Percentiles rank a stretch among this genome's conserved stretches.
Conservation (phyloP, 2,113 vertebrate genomes). For the Natator depressus region DNA sequence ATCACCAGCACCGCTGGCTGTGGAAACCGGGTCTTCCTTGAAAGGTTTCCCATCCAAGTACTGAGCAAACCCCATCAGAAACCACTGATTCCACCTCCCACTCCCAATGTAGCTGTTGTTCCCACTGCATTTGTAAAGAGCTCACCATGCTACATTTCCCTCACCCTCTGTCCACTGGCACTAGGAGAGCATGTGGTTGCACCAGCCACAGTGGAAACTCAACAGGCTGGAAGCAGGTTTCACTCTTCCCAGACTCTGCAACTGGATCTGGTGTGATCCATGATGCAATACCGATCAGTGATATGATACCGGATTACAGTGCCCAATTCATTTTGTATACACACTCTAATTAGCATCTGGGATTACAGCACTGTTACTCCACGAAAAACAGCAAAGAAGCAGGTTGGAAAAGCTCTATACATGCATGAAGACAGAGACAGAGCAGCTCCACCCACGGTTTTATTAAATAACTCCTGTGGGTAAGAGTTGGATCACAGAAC, state of each 20-base stretch:
- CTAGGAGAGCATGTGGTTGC: not conserved
- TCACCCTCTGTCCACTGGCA: not conserved
- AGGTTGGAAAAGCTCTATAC: not conserved
- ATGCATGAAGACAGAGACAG: not conserved
- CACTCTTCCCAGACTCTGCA: not conserved
- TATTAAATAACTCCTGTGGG: slow-evolving; percentile 58
- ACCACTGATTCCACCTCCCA: not conserved
- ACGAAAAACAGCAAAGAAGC: not conserved
- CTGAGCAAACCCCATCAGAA: not conserved
- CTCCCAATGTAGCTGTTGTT: too few relatives aligned
- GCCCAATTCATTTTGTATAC: rapidly evolving
- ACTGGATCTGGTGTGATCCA: not conserved
- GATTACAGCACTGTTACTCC: not conserved
- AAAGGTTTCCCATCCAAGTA: not conserved
- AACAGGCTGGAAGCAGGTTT: not conserved
- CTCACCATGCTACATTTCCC: not conserved
- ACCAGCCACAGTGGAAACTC: not conserved
- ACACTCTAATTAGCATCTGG: rapidly evolving
- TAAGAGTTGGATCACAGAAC: slow-evolving; percentile 38
- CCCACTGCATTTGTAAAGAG: not conserved
- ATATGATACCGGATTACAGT: not conserved
- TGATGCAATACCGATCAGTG: not conserved
- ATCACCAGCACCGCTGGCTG: not conserved
- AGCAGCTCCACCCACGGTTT: not conserved
- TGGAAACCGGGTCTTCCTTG: too few relatives aligned